These are phyloP conservation scores for Rattus norvegicus DNA, from an alignment of 2,113 vertebrate species.

Conservation along the genomic window GRCr8 NC_086034.1:45814001-45814500, in stretches of 20 bases:
- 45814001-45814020: background rate
- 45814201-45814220: background rate
- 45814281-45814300: too few species aligned
- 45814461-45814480: background rate
- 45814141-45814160: too few species aligned
- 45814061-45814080: background rate
- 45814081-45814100: background rate
- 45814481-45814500: background rate
- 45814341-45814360: background rate
- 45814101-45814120: background rate
- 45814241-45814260: too few species aligned
- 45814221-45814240: background rate
- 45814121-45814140: background rate
- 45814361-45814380: background rate
- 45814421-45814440: background rate
- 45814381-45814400: background rate
- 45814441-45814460: background rate
- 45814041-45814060: too few species aligned
- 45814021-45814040: background rate
- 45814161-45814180: background rate
- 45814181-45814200: background rate
- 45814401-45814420: background rate
- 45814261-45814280: background rate
- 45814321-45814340: background rate
- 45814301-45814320: background rate